Conservation (phyloP, 2,888 invertebrate species). For the Macrophya alboannulata region DNA sequence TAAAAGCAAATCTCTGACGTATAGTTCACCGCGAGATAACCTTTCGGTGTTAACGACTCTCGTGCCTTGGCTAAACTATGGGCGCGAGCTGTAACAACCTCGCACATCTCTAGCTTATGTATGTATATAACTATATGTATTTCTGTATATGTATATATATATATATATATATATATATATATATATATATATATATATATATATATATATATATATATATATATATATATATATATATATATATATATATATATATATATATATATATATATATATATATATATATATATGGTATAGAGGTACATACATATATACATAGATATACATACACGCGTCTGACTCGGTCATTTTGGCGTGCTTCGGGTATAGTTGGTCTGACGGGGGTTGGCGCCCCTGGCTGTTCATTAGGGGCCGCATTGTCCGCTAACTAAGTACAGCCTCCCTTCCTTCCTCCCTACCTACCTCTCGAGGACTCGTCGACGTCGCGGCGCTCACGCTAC, state of each 20-base stretch:
- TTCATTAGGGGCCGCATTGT: constrained; percentile 80
- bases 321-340: constrained; percentile 38
- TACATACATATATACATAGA: background rate
- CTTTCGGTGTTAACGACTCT: constrained; percentile 39
- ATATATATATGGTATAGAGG: background rate
- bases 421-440: constrained; percentile 79
- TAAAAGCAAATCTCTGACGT: background rate
- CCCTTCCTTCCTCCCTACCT: constrained; percentile 47
- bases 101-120: constrained; percentile 21
- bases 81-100: constrained; percentile 32
- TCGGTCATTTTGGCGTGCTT: constrained; percentile 63
- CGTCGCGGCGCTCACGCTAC: constrained; percentile 63
- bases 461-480: constrained; percentile 52
- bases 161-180: background rate
- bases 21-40: background rate
- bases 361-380: constrained; percentile 70
- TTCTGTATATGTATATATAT: background rate
- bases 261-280: background rate
- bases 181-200: background rate
- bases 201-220: background rate
- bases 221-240: background rate
- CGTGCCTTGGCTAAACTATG: constrained; percentile 26
- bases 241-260: background rate
- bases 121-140: background rate
- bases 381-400: constrained; percentile 76